phyloP scores from a whole-genome alignment of 2,797 vertebrate genomes.

The Myotis pilosus region DNA sequence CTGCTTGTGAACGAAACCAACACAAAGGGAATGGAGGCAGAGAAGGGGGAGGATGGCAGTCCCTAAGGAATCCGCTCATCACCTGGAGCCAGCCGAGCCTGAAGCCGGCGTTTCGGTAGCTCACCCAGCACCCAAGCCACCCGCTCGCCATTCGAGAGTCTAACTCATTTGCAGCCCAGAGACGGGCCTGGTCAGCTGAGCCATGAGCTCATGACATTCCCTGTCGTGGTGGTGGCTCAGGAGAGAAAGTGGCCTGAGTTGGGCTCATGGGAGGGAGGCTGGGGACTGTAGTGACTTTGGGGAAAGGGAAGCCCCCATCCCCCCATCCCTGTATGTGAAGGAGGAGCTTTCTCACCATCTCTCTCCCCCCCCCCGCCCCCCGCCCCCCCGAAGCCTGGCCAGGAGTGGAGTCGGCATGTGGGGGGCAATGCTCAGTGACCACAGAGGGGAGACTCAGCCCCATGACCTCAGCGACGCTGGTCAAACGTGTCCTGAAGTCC shows the following conservation, averaged over 20 bases:
- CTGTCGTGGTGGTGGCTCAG: not conserved
- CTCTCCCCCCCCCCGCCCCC: fast-evolving
- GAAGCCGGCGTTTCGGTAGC: not conserved
- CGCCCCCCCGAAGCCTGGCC: too few relatives aligned
- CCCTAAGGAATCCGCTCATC: not conserved
- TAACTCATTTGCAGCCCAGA: not conserved
- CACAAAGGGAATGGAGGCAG: not conserved
- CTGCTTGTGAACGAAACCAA: not conserved
- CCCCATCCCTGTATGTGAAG: not conserved
- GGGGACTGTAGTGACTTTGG: not conserved
- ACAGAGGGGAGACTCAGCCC: not conserved
- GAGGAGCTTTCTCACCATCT: not conserved
- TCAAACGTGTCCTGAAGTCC: not conserved
- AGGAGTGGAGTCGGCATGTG: not conserved
- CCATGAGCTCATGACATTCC: not conserved
- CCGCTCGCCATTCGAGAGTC: not conserved
- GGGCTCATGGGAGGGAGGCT: not conserved
- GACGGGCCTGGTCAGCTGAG: not conserved
- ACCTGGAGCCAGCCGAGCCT: conserved; percentile 12
- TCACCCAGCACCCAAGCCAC: not conserved
- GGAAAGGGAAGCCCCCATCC: not conserved
- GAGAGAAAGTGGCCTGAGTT: not conserved
- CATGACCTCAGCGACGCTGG: not conserved
- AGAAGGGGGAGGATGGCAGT: not conserved
- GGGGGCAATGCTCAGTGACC: not conserved